Base-by-base conservation (phyloP, 2,888 invertebrate genomes). In the Piscicola geometra region DNA sequence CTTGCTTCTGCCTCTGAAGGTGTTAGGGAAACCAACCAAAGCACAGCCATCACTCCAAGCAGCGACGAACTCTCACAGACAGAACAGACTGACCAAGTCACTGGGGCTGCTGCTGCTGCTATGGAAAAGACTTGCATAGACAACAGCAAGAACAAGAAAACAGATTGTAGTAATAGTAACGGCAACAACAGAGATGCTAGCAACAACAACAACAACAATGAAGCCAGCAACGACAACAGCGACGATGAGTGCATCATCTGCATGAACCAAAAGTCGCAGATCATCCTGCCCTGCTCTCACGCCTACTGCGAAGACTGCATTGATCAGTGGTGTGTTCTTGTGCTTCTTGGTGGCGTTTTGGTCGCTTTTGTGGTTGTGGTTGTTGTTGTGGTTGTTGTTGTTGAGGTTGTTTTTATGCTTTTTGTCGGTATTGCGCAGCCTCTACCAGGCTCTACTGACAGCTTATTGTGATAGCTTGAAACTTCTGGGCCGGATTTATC, bases 231-330 rank as follows among this genome's bases (percentile, higher is more conserved):
- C 3, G 86, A 66, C 12, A 64, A 60, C 21, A 28, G 30, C 15
- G 75, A 87, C 74, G 74, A 87, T 71, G 90, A 90, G 82, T 91
- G 91, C 81, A 90, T 90, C 81, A 91, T 91, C 81, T 91, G 91
- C 83, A 88, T 91, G 84, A 91, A 91, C 82, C 85, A 90, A 75
- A 88, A 88, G 81, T 89, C 90, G 0, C 90, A 90, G 82, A 88
- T 90, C 36, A 88, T 89, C 78, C 85, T 91, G 78, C 90, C 90
- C 1, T 91, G 91, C 83, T 87, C 90, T 0, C 91, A 91, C 83
- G 88, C 88, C 80, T 91, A 90, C 84, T 91, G 91, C 83, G 86
- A 88, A 77, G 88, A 88, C 72, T 91, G 91, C 83, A 90, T 91
- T 80, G 90, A 90, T 81, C 89, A 90, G 85, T 91, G 91, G 91